These are phyloP conservation scores for Atta texana DNA, from an alignment of 1,140 invertebrate genomes.

Conservation along the genomic window DNA sequence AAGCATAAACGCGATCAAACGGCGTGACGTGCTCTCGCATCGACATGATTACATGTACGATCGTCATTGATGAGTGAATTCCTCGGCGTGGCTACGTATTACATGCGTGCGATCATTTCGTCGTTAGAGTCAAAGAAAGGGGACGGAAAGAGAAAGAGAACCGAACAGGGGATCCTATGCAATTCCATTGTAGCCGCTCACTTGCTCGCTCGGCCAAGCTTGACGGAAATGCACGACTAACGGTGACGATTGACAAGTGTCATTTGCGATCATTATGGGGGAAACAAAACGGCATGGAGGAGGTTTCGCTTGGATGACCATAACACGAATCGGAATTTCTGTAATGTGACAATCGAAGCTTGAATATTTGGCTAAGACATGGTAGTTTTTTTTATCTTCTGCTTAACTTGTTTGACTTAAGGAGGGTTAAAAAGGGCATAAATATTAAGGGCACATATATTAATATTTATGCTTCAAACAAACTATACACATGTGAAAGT, in stretches of 20 bases:
- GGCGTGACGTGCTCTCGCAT: conserved; percentile 71
- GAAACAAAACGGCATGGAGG: conserved; percentile 31
- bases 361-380: neutral
- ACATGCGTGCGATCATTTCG: conserved; percentile 35
- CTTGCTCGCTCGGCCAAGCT: conserved; percentile 53
- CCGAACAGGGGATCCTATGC: neutral
- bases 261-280: conserved; percentile 55
- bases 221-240: conserved; percentile 69
- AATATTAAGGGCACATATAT: no score
- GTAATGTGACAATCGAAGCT: neutral
- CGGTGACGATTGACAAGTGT: conserved; percentile 59
- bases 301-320: conserved; percentile 24
- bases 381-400: no score
- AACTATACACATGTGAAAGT: no score
- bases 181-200: conserved; percentile 40
- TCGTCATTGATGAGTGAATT: conserved; percentile 60
- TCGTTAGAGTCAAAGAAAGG: neutral
- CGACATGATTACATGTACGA: conserved; percentile 65
- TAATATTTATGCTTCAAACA: no score
- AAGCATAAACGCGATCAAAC: conserved; percentile 54
- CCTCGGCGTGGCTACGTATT: conserved; percentile 30
- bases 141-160: neutral
- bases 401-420: no score
- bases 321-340: neutral
- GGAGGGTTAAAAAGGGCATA: no score